Percentiles rank a stretch among this genome's conserved stretches.
Conservation (phyloP, 2,888 invertebrate genomes). For the Sylvicola cinctus region DNA sequence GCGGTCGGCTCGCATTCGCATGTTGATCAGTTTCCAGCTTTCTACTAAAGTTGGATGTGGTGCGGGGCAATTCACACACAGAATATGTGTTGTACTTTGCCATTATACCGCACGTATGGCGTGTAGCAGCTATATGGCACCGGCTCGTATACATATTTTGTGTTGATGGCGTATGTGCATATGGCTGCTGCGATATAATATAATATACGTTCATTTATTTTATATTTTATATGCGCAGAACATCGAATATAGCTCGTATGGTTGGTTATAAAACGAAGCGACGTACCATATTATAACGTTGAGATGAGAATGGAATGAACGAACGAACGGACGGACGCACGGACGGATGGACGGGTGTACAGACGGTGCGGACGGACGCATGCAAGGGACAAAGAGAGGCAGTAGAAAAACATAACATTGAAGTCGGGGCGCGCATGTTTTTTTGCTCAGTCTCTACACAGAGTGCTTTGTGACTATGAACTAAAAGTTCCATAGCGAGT, state of each 20-base stretch:
- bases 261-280: not conserved
- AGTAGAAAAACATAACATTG: slow-evolving; percentile 5
- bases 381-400: slow-evolving; percentile 3
- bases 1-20: not conserved
- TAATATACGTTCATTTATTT: slow-evolving; percentile 7
- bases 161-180: not conserved
- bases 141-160: too few species aligned
- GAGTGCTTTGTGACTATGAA: too few species aligned
- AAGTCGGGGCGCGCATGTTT: slow-evolving; percentile 9
- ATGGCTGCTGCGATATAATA: slow-evolving; percentile 6
- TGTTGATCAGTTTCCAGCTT: slow-evolving; percentile 8
- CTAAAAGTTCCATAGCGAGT: slow-evolving; percentile 2
- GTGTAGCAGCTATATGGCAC: too few species aligned
- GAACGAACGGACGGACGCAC: not conserved
- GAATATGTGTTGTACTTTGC: not conserved
- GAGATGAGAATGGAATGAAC: too few species aligned
- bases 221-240: slow-evolving; percentile 11
- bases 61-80: slow-evolving; percentile 1
- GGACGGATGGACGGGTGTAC: slow-evolving; percentile 3
- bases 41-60: too few species aligned
- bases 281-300: too few species aligned
- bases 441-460: not conserved
- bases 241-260: slow-evolving; percentile 5
- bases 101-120: too few species aligned
- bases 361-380: slow-evolving; percentile 2